A percentile compares a stretch with the other conserved stretches of the same genome.
Conservation (phyloP, 2,888 invertebrate genomes). For the Polyommatus icarus region DNA sequence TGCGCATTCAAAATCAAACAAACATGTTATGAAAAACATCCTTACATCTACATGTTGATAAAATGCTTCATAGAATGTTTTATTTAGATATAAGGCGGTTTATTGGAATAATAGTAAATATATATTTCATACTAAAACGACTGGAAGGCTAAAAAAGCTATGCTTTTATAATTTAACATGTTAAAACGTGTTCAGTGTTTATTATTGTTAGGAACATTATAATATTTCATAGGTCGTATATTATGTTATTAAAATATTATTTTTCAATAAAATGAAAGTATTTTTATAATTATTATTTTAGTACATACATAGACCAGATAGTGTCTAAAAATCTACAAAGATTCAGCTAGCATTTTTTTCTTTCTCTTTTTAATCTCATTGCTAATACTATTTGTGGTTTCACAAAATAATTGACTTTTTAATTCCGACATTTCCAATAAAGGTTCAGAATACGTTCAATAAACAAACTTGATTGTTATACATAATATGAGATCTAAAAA, state of each 20-base stretch:
- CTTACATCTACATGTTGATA: neutral
- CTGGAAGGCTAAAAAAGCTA: constrained; percentile 11
- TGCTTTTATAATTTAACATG: neutral
- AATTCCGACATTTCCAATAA: neutral
- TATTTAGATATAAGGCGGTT: neutral
- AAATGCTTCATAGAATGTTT: constrained; percentile 6
- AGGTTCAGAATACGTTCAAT: neutral
- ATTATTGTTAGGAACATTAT: neutral
- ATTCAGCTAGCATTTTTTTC: neutral
- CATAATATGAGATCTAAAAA: neutral
- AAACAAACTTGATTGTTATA: neutral
- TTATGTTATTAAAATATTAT: neutral
- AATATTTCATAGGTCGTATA: neutral
- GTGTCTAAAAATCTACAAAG: neutral
- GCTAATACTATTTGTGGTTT: neutral
- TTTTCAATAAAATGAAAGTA: neutral
- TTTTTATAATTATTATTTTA: neutral
- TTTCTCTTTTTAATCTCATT: neutral
- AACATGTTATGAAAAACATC: neutral
- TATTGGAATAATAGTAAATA: neutral
- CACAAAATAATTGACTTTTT: neutral
- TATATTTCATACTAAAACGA: neutral
- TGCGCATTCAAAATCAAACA: neutral
- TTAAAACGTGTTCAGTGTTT: neutral
- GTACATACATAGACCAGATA: neutral